Evolutionary conservation across 2,888 invertebrate species (phyloP), one percentile per base, ranked within the genome.

Genomic region (Melanostoma mellinum): DNA sequence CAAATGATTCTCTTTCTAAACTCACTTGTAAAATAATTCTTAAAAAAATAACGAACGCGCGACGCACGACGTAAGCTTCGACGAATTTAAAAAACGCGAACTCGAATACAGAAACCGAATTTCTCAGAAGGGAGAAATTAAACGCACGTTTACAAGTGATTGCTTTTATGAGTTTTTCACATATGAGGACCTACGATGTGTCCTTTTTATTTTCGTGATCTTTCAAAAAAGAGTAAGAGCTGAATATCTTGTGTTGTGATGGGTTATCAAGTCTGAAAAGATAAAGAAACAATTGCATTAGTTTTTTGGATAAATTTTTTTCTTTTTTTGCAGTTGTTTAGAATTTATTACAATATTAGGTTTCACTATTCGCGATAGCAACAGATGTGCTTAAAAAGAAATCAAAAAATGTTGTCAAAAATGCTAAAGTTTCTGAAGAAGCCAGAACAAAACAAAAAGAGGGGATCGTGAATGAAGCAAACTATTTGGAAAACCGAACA

Each of bases 51-150:
- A 20, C 61, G 72, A 76, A 68, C 48, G 30, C 72, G 63, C 38
- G 71, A 44, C 61, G 55, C 58, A 46, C 76, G 75, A 73, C 61
- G 79, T 33, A 67, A 33, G 42, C 42, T 60, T 60, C 72, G 81
- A 76, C 72, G 68, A 73, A 20, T 81, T 81, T 36, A 6, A 71
- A 73, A 40, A 76, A 72, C 77, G 44, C 71, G 77, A 53, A 53
- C 42, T 65, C 6, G 56, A 56, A 44, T 33, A 40, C 3, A 38
- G 42, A 50, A 65, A 73, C 58, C 74, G 74, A 74, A 44, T 40
- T 74, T 74, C 56, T 74, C 44, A 36, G 10, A 33, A 30, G 32
- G 38, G 42, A 68, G 50, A 63, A 63, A 52, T 44, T 69, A 6
- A 63, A 46, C 50, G 58, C 38, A 50, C 61, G 63, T n/a, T 35